Base-by-base conservation (phyloP, 2,888 invertebrate genomes). In the Erannis defoliaria region DNA sequence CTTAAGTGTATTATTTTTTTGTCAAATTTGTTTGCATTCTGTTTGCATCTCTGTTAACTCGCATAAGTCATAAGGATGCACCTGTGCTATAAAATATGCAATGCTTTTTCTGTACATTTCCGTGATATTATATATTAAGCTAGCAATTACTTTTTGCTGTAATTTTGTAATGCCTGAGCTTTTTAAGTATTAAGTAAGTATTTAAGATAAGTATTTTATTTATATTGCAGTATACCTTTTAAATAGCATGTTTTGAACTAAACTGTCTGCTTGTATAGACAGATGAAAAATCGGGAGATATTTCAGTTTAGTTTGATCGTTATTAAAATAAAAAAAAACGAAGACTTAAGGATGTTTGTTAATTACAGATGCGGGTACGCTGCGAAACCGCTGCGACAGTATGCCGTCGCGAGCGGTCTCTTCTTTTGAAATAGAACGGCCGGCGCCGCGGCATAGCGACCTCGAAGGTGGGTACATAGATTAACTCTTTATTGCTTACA, bases 321-420 rank as follows among this genome's bases (percentile, higher is more conserved):
- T 23, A 19, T 38, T 19, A 18, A 18, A 2, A 6, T 23, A 23
- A 23, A 23, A 23, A 3, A 8, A 12, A n/a, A 23, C 19, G 6
- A 14, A 23, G 16, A 1, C 2, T 5, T 37, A 38, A 50, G 12
- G 16, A 0, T 38, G 38, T 5, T 5, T 40, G 16, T 40, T 38
- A 1, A 37, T 76, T 77, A 19, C 89, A 91, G 91, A 92, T 71
- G 82, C 86, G 66, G 77, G 77, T 35, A 75, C 84, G 67, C 75
- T 93, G 60, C 94, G 97, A 48, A 96, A 96, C 74, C 94, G 97
- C 61, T 96, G 97, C 84, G 97, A 97, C 85, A 97, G 97, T 80
- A 95, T 97, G 94, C 97, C 97, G 4, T 95, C 96, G 12, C 93
- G 97, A 64, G 94, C 96, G 71, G 92, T 69, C 88, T 96, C 76